Evolutionary conservation across 2,797 vertebrate genomes (phyloP), one percentile per base, ranked within the genome.

Genomic region (Tokudaia tokunoshimensis): DNA sequence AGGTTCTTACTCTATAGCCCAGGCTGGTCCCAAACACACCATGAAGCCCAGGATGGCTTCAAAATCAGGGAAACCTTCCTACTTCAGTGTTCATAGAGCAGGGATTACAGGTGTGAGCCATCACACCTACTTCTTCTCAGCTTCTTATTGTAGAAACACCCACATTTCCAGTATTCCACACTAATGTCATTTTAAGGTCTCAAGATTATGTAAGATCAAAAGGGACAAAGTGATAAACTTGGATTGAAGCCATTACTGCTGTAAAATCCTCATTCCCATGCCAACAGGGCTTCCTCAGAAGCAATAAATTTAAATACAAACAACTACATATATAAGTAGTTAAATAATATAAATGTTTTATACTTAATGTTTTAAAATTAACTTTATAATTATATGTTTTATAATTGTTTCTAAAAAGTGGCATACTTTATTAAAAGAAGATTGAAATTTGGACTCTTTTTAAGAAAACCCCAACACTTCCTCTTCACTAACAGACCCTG

Each of bases 401-500:
- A 83, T 92, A 89, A 61, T 63, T 75, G 24, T 95, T 95, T 94
- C 41, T 80, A 94, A 84, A 95, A 96, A 97, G 94, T 89, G n/a
- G 86, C 61, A 86, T 81, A 92, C 31, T 95, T 92, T 81, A 92
- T 92, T 92, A 89, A 97, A 94, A 91, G 89, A 83, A 96, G 93
- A 96, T 14, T 81, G 26, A 96, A 96, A 95, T 55, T 15, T 17
- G 55, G 31, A 75, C 67, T 93, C 29, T 92, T 95, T 94, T 75
- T 79, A 87, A 85, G 70, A 92, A 96, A 22, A 20, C 63, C 14
- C 65, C 67, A n/a, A 37, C 61, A 78, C 44, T 82, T 90, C 63
- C 50, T 61, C 88, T 88, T 94, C 11, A 95, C 59, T 74, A 37
- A 76, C 3, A 41, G 20, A 86, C 55, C 37, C 19, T 34, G 6